Evolutionary conservation across 2,113 vertebrate genomes (phyloP).

Genomic region (Archocentrus centrarchus): DNA sequence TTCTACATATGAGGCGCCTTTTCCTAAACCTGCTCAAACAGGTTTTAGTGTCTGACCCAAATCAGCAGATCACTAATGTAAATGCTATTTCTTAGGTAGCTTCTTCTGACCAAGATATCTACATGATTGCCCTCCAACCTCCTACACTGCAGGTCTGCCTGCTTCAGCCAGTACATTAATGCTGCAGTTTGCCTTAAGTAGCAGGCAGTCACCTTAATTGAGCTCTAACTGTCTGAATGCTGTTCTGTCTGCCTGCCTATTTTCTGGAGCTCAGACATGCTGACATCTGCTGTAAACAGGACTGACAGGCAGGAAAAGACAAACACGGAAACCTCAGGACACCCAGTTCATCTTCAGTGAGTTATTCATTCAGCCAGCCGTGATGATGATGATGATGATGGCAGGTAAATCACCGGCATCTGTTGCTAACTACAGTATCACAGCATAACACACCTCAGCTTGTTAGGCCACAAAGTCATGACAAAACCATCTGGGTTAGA

Average conservation of each 20-base stretch:
- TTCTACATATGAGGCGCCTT: neutral
- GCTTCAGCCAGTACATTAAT: neutral
- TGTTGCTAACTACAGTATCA: neutral
- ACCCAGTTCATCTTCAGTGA: neutral
- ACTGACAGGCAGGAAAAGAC: neutral
- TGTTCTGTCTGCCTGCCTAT: neutral
- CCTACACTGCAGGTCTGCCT: neutral
- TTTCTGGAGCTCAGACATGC: neutral
- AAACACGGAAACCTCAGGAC: neutral
- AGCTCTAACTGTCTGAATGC: neutral
- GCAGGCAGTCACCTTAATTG: neutral
- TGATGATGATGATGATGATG: rapidly evolving
- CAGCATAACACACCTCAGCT: neutral
- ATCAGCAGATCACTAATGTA: neutral
- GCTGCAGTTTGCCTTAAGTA: neutral
- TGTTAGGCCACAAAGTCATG: slow-evolving; percentile 23
- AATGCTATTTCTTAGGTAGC: neutral
- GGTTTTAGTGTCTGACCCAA: no score
- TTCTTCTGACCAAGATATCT: neutral
- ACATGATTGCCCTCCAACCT: neutral
- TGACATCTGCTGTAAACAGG: neutral
- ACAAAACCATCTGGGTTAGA: slow-evolving; percentile 24
- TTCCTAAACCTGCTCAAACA: no score
- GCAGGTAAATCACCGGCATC: neutral
- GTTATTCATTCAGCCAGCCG: neutral